Percentiles rank a stretch among this genome's conserved stretches.
phyloP scores from a whole-genome alignment of 2,797 vertebrate species.

The Sebastolobus altivelis region DNA sequence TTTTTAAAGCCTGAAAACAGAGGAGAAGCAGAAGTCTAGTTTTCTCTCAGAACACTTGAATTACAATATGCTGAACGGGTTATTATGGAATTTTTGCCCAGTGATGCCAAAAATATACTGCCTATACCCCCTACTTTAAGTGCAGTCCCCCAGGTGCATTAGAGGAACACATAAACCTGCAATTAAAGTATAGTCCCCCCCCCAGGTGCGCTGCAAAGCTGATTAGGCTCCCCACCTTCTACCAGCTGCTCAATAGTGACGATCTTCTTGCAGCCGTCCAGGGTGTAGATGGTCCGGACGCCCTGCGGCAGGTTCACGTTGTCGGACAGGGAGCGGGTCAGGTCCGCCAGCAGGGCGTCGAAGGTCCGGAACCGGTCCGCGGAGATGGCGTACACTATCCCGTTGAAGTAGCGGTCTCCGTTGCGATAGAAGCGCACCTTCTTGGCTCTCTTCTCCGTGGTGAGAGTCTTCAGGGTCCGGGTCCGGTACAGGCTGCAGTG shows the following conservation, averaged over 20 bases:
- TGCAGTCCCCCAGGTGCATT: neutral
- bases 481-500: slow-evolving; percentile 97
- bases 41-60: too few relatives aligned
- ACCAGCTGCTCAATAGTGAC: slow-evolving; percentile 90
- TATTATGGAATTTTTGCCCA: too few relatives aligned
- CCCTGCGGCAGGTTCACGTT: slow-evolving; percentile 98
- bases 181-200: neutral
- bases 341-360: slow-evolving; percentile 95
- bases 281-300: slow-evolving; percentile 95
- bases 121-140: too few relatives aligned
- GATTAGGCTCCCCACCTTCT: slow-evolving; percentile 87
- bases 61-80: too few relatives aligned
- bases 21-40: too few relatives aligned
- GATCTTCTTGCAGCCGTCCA: slow-evolving; percentile 93
- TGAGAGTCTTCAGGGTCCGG: slow-evolving; percentile 95
- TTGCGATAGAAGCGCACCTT: slow-evolving; percentile 99
- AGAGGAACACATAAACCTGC: neutral
- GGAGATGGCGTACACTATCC: slow-evolving; percentile 96
- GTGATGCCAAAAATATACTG: too few relatives aligned
- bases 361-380: slow-evolving; percentile 94
- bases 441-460: slow-evolving; percentile 95
- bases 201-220: neutral
- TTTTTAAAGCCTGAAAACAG: too few relatives aligned
- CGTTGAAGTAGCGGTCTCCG: slow-evolving; percentile 97
- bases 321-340: slow-evolving; percentile 96